Percentiles rank a stretch among this genome's conserved stretches.
Evolutionary conservation across 2,797 vertebrate genomes (phyloP).

Genomic region (Pipistrellus nathusii): DNA sequence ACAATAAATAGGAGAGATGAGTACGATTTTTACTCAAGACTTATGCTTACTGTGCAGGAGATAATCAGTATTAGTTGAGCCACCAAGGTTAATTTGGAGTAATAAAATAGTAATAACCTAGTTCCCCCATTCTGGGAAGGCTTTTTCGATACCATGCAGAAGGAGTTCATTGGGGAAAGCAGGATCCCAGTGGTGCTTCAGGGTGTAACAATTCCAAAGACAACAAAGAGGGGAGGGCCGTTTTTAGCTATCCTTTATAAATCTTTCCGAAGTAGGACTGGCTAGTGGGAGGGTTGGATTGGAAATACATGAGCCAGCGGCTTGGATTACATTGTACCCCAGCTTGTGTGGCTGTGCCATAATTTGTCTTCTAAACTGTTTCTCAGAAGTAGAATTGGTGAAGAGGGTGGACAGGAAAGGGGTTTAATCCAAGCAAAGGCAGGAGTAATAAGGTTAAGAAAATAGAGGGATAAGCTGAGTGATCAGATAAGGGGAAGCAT

Average conservation of each 20-base stretch:
- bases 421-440: not conserved
- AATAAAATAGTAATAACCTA: not conserved
- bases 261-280: not conserved
- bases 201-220: not conserved
- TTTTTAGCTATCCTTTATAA: constrained; percentile 18
- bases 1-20: not conserved
- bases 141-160: not conserved
- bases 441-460: not conserved
- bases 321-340: not conserved
- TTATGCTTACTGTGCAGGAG: not conserved
- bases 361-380: constrained; percentile 26
- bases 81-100: not conserved
- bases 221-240: not conserved
- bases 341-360: not conserved
- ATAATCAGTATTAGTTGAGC: constrained; percentile 5
- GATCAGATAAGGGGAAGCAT: not conserved
- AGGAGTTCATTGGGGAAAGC: not conserved
- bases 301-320: not conserved
- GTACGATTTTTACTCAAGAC: not conserved
- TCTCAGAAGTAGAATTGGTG: not conserved
- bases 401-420: not conserved
- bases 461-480: not conserved
- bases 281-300: not conserved
- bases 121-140: not conserved
- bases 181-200: not conserved